phyloP scores from a whole-genome alignment of 2,797 vertebrate species.

The Crenuchus spilurus region DNA sequence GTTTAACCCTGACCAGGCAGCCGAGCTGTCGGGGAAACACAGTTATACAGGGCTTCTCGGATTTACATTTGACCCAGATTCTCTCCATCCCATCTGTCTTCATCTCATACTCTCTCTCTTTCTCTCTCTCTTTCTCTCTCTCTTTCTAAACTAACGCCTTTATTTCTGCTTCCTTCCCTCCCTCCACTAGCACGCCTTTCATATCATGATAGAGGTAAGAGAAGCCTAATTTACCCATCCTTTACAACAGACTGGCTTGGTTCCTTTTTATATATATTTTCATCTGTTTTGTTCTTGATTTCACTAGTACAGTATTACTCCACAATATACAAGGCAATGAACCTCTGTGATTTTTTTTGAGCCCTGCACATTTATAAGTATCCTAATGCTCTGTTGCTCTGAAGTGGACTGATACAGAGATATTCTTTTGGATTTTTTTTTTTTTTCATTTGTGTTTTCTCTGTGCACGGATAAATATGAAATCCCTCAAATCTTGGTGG shows the following conservation, averaged over 20 bases:
- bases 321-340: conserved; percentile 6
- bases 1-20: conserved; percentile 39
- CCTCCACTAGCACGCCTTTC: conserved; percentile 94
- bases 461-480: conserved; percentile 56
- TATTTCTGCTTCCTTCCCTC: conserved; percentile 80
- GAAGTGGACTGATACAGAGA: conserved; percentile 34
- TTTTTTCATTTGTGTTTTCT: conserved; percentile 9
- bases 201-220: conserved; percentile 99
- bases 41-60: conserved; percentile 26
- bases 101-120: conserved; percentile 73
- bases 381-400: conserved; percentile 24
- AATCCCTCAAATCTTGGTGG: conserved; percentile 47
- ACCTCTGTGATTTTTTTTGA: conserved; percentile 40
- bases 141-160: conserved; percentile 77
- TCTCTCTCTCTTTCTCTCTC: conserved; percentile 71
- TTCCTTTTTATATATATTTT: conserved; percentile 11
- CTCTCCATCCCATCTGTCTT: conserved; percentile 63
- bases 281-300: not conserved
- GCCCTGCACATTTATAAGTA: conserved; percentile 40
- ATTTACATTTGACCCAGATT: conserved; percentile 55
- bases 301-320: conserved; percentile 4
- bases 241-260: conserved; percentile 27
- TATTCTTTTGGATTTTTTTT: not conserved
- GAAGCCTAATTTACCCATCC: conserved; percentile 67
- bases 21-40: not conserved